Evolutionary conservation across 2,888 invertebrate genomes (phyloP).

Genomic region (Subacronicta megacephala): DNA sequence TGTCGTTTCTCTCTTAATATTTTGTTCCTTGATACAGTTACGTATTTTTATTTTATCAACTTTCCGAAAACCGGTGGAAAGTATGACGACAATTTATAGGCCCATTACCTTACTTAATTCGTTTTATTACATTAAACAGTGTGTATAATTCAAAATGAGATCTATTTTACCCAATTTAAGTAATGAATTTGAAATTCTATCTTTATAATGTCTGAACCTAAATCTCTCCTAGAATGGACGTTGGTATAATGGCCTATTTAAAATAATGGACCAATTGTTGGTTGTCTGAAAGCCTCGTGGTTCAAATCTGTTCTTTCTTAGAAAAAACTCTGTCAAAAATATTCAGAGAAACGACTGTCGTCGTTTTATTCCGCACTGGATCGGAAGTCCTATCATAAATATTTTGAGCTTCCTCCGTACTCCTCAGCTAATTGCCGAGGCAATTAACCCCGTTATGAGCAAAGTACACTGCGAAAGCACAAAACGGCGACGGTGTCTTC

Average conservation of each 20-base stretch:
- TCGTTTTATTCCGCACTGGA: slow-evolving; percentile 35
- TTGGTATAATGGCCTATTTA: slow-evolving; percentile 23
- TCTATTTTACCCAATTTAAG: slow-evolving; percentile 10
- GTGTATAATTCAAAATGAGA: slow-evolving; percentile 15
- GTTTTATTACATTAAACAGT: slow-evolving; percentile 7
- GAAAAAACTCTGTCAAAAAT: slow-evolving; percentile 4
- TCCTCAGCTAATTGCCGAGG: slow-evolving; percentile 72
- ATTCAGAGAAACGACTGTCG: slow-evolving; percentile 12
- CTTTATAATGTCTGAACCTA: slow-evolving; percentile 20
- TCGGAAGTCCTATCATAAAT: slow-evolving; percentile 63
- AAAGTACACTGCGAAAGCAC: slow-evolving; percentile 61
- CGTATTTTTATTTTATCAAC: too few relatives aligned
- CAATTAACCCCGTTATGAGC: slow-evolving; percentile 74
- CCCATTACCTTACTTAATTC: slow-evolving; percentile 1
- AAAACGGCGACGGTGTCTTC: slow-evolving; percentile 52
- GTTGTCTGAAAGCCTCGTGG: slow-evolving; percentile 4
- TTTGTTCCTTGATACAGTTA: too few relatives aligned
- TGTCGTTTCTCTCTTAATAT: too few relatives aligned
- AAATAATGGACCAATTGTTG: slow-evolving; percentile 31
- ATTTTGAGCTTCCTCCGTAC: slow-evolving; percentile 63
- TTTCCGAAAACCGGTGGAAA: slow-evolving; percentile 8
- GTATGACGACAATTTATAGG: slow-evolving; percentile 2
- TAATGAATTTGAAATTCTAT: slow-evolving; percentile 36
- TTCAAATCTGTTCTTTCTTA: slow-evolving; percentile 4
- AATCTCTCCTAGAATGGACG: slow-evolving; percentile 14